phyloP scores from a whole-genome alignment of 2,113 vertebrate genomes.

The Zosterops pallidus region DNA sequence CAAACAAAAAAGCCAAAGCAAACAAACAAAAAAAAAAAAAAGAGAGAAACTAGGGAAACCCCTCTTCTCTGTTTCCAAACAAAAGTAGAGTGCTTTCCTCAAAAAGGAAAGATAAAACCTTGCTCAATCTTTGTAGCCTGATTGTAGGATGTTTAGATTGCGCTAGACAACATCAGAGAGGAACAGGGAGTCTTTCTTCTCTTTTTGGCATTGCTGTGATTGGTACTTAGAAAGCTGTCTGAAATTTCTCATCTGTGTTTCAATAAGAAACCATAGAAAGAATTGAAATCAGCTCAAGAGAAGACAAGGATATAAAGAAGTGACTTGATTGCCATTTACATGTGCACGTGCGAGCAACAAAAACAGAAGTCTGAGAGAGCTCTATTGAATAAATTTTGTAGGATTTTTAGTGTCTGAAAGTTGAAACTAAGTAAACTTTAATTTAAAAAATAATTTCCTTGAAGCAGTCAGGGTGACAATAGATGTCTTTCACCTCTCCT shows the following conservation, averaged over 20 bases:
- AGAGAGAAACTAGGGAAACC: neutral
- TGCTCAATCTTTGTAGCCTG: neutral
- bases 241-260: slow-evolving; percentile 18
- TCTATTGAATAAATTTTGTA: neutral
- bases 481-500: neutral
- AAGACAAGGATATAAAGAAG: neutral
- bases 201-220: neutral
- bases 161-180: neutral
- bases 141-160: neutral
- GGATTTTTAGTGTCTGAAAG: neutral
- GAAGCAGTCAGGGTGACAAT: neutral
- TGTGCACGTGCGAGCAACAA: neutral
- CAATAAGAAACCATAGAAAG: neutral
- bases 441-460: neutral
- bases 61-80: neutral
- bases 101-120: neutral
- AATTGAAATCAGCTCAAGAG: neutral
- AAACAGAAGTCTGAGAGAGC: neutral
- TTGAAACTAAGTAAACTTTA: neutral
- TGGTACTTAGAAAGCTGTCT: neutral
- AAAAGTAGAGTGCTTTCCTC: neutral
- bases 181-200: neutral
- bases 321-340: neutral
- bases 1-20: neutral
- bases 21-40: neutral